phyloP scores from a whole-genome alignment of 2,113 vertebrate genomes.

The Laticauda colubrina region DNA sequence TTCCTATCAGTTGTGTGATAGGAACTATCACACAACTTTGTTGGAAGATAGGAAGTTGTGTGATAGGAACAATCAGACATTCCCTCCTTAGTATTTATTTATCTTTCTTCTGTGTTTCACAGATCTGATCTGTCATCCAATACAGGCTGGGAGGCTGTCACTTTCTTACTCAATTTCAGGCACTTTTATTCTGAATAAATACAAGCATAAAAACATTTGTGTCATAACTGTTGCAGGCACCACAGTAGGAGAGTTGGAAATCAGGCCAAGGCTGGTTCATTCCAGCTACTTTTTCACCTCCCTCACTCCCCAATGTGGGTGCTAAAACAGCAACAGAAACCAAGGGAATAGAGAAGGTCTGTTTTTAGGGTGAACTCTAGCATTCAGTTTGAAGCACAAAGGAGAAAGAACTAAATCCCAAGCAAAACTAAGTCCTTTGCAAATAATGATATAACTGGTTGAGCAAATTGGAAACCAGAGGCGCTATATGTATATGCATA shows the following conservation, averaged over 20 bases:
- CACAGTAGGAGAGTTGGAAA: background rate
- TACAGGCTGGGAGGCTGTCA: background rate
- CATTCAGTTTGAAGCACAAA: background rate
- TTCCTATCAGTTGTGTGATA: no score
- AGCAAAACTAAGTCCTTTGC: no score
- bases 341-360: background rate
- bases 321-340: background rate
- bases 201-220: background rate
- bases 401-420: background rate
- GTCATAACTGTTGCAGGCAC: background rate
- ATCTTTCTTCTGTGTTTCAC: background rate
- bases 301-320: background rate
- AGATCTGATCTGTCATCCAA: background rate
- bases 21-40: no score
- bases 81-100: background rate
- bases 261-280: background rate
- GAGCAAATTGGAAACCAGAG: background rate
- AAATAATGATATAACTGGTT: background rate
- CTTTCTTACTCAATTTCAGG: background rate
- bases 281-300: background rate
- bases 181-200: background rate
- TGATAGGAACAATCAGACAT: no score
- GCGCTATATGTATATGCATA: no score
- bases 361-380: background rate
- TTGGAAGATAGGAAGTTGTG: no score